Evolutionary conservation across 2,113 vertebrate genomes (phyloP), one percentile per base, ranked within the genome.

Genomic region (Sorex araneus): DNA sequence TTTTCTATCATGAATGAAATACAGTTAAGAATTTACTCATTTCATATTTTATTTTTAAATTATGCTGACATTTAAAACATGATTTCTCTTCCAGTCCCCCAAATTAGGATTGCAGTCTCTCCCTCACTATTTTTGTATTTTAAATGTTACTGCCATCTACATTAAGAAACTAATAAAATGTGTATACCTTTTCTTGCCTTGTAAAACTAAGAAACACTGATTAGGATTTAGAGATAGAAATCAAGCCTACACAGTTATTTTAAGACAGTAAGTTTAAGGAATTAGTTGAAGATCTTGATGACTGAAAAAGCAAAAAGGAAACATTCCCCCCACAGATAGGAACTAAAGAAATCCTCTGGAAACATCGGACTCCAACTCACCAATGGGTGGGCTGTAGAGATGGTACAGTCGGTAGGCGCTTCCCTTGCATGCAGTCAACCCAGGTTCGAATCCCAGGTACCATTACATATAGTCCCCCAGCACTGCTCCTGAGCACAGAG

Each of bases 221-320:
- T 60, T 60, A 60, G 3, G 21, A 21, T 60, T 60, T 60, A 21
- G 57, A 3, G 70, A 16, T 66, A 50, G 67, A 85, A 84, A 78
- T 23, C 90, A 77, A 92, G 83, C 47, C n/a, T 8, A 67, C 45
- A 86, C 5, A 70, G 60, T 81, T 75, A 70, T 76, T 93, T 77
- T 92, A 82, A 81, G 32, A 40, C 4, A 40, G 21, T 47, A 70
- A 79, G 77, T 60, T 64, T 40, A 78, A 70, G 71, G 45, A 78
- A 40, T n/a, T 85, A 43, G 30, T 71, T 91, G 60, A 89, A 80
- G 69, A 93, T 13, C 54, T 66, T 67, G 10, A 77, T 3, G 2
- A 69, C 2, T 12, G 63, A 80, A 4, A 69, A 45, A 30, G 16
- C 73, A 57, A 54, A 91, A 69, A n/a, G n/a, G 28, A 89, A 84